Evolutionary conservation across 2,888 invertebrate species (phyloP), one percentile per base, ranked within the genome.

Genomic region (Coleophora flavipennella): DNA sequence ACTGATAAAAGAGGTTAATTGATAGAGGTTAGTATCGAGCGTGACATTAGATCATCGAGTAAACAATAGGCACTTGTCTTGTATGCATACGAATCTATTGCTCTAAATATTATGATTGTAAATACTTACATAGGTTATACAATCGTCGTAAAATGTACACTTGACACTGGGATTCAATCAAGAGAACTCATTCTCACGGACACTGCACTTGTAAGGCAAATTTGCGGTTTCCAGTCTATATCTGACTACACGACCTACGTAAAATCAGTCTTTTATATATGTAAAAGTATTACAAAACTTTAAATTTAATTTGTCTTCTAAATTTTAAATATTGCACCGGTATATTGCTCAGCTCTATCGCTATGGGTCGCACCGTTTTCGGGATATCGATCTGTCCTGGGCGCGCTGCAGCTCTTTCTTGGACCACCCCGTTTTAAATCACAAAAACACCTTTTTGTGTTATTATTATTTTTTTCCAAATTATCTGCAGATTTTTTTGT

Each of bases 181-280:
- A 67, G 62, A 66, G 66, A 68, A 79, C 79, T 75, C 78, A 81
- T 78, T 67, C 57, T 68, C 62, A 67, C 60, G 57, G 55, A 63
- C 75, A 72, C 67, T 63, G 43, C 75, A 77, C 76, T 67, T 57
- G 58, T 55, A 65, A 66, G 46, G 53, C 33, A 43, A 67, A 58
- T 59, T 55, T 61, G 63, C 49, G 57, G 60, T 62, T 51, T 59
- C 49, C 48, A 43, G 49, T 57, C 36, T 38, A 20, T 3, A 20
- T 20, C 33, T 44, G 48, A 51, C 36, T 48, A 20, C 53, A 44
- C 54, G 43, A 58, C 57, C 57, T 46, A 48, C 41, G 28, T 42
- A 49, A 46, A 55, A 57, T 55, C 52, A 60, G 50, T 51, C 46
- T 55, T 53, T 37, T 39, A 45, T 44, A 6, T 4, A n/a, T 29